These are phyloP conservation scores for Coptotermes formosanus DNA, from an alignment of 1,140 invertebrate species.

Conservation along the genomic window DNA sequence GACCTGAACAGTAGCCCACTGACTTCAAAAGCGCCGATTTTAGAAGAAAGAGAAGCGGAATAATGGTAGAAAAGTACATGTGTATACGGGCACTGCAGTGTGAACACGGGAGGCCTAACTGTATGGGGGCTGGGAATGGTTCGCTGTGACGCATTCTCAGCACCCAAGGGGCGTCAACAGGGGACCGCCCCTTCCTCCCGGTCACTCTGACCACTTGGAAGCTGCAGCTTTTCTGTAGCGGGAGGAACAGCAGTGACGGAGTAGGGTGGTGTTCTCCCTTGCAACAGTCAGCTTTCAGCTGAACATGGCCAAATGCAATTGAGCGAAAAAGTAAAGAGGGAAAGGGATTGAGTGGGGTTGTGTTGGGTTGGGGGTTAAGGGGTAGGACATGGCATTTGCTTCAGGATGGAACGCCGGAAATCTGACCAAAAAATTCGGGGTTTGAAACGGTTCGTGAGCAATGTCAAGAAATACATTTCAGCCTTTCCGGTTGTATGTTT, in stretches of 20 bases:
- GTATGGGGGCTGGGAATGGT: neutral
- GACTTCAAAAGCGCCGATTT: too few species aligned
- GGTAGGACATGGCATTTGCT: neutral
- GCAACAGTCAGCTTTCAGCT: neutral
- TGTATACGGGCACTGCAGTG: neutral
- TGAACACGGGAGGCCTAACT: neutral
- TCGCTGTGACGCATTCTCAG: neutral
- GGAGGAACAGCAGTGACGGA: neutral
- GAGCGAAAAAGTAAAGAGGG: neutral
- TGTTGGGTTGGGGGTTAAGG: neutral
- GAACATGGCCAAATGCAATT: slow-evolving; percentile 7
- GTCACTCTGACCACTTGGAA: neutral
- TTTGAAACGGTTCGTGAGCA: neutral
- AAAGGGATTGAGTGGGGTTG: neutral
- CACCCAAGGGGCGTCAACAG: neutral
- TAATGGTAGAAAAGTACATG: neutral
- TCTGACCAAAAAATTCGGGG: neutral
- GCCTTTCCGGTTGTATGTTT: neutral
- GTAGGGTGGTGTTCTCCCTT: neutral
- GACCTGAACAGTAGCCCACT: neutral
- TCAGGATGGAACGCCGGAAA: neutral
- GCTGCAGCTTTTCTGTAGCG: neutral
- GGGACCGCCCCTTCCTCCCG: neutral
- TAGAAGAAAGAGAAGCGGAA: too few species aligned
- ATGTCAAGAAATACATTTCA: neutral